Base-by-base conservation (phyloP, 1,140 invertebrate species). In the Subanguina moxae region DNA sequence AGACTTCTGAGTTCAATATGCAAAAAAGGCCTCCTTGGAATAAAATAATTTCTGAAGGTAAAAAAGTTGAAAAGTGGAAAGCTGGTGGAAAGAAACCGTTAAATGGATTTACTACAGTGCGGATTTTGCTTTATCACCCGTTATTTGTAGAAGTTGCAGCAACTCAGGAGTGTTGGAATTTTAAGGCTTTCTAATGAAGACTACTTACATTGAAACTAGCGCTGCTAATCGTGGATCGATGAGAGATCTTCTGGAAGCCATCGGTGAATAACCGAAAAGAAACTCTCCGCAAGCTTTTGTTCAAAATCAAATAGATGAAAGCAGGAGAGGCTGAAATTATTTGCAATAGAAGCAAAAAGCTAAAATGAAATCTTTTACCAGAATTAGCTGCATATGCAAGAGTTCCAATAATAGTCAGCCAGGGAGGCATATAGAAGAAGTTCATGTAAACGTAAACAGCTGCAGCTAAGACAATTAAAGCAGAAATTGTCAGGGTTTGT, bases 301-400 rank as follows among this genome's bases (percentile, higher is more conserved):
- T 52, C 48, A 52, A 52, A 1, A 52, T 8, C n/a, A 52, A 25
- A 25, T 52, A 52, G 23, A 52, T 52, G 23, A 52, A 52, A 52
- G 48, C 48, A 19, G 48, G 48, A 25, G n/a, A 21, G 3, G 3
- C 48, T 52, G 15, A 7, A 52, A 52, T 21, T 52, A 45, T 45
- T 52, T 21, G 48, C 48, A 7, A 3, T 52, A 52, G 3, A 52
- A 52, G 17, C 8, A 52, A 3, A 3, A 25, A 52, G 3, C 23
- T 52, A 52, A 3, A 7, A 52, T 15, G 8, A 19, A 21, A 52
- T 7, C n/a, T 19, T 7, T 52, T 25, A 61, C 58, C 58, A 19
- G 58, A 32, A 43, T 61, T 61, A 28, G 38, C 28, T 7, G 58
- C 28, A 43, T 61, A 75, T 89, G 67, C 80, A 81, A 81, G 78